phyloP scores from a whole-genome alignment of 2,113 vertebrate genomes.

The Acinonyx jubatus region DNA sequence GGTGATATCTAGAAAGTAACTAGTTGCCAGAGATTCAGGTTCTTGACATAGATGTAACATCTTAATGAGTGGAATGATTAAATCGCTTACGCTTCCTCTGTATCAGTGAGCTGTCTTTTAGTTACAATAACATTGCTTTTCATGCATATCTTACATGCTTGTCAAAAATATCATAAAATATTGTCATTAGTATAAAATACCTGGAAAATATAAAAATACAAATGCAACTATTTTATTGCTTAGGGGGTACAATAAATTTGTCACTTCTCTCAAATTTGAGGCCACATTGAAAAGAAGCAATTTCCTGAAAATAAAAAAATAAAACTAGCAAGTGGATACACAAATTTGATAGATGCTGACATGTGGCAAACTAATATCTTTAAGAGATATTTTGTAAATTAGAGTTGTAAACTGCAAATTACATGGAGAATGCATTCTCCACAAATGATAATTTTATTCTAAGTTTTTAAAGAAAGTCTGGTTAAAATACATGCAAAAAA shows the following conservation, averaged over 20 bases:
- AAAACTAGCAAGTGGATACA: neutral
- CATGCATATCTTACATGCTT: neutral
- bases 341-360: neutral
- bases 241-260: neutral
- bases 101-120: neutral
- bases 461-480: neutral
- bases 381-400: neutral
- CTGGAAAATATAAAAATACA: neutral
- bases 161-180: neutral
- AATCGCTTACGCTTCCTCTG: neutral
- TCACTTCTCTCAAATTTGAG: neutral
- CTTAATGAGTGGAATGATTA: neutral
- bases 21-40: neutral
- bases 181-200: neutral
- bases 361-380: neutral
- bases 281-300: neutral
- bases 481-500: neutral
- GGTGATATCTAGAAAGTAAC: neutral
- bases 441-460: neutral
- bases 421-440: neutral
- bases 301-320: neutral
- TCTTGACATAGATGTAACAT: neutral
- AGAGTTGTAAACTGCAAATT: neutral
- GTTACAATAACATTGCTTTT: neutral
- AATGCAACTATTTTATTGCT: neutral